Base-by-base conservation (phyloP, 2,797 vertebrate genomes). In the Oreochromis mossambicus region DNA sequence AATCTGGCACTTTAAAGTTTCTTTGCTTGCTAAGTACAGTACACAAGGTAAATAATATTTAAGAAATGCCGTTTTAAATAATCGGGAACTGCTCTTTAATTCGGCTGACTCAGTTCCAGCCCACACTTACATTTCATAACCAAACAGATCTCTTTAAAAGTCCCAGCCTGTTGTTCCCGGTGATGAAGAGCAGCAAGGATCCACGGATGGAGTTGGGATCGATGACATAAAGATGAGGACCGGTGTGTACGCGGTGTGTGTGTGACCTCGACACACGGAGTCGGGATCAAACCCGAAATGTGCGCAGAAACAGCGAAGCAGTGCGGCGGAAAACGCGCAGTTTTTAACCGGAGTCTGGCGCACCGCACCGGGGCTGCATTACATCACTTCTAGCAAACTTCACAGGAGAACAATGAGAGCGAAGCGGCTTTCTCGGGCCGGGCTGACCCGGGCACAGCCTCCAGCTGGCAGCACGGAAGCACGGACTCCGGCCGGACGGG, bases 331-430 rank as follows among this genome's bases (percentile, higher is more conserved):
- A 56, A 89, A 78, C 36, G 7, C 4, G 51, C 14, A 2, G 32
- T 4, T 85, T 87, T 86, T n/a, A 6, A 77, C 41, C 19, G 84
- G 83, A 88, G 86, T 91, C 56, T 41, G 85, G 79, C 32, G 77
- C 87, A 38, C 77, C 82, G 19, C 26, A 38, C 54, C 68, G 66
- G 80, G 9, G 82, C 84, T 76, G 5, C 91, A 83, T 92, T 50
- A 90, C 91, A 89, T 92, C 93, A 95, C 92, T 92, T 92, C 91
- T 79, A 93, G 80, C 81, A 91, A 95, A 95, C 92, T 94, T 94
- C 92, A 66, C 83, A 52, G 77, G 79, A 55, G 68, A 92, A 89
- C 91, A 87, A 88, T 58, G 86, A 77, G 32, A 66, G 12, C 17
- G 8, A 38, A 82, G 3, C 80, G 3, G 77, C 83, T 17, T 6